Conservation (phyloP, 2,888 invertebrate genomes). For the Cosmorhoe ocellata region DNA sequence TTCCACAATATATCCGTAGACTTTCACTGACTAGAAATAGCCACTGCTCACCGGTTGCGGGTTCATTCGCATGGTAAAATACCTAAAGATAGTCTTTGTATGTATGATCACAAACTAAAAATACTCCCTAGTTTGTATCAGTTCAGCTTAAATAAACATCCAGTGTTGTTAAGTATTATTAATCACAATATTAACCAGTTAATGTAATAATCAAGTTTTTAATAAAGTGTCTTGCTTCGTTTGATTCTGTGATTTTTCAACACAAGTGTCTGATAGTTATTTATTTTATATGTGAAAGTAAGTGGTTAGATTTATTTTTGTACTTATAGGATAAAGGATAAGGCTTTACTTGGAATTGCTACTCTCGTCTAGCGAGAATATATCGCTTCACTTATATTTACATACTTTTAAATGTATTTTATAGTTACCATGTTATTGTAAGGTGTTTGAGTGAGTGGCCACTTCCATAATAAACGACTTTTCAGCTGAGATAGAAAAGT, state of each 20-base stretch:
- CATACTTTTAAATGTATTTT: too few relatives aligned
- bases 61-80: too few relatives aligned
- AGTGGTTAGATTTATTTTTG: constrained; percentile 43
- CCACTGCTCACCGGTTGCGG: too few relatives aligned
- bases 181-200: not conserved
- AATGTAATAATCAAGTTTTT: not conserved
- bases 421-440: too few relatives aligned
- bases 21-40: not conserved
- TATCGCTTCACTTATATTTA: not conserved
- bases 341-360: constrained; percentile 14
- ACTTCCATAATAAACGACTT: too few relatives aligned
- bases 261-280: constrained; percentile 32
- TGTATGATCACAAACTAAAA: too few relatives aligned
- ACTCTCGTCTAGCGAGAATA: not conserved
- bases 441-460: too few relatives aligned
- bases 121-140: too few relatives aligned
- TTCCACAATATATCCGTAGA: constrained; percentile 8
- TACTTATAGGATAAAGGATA: constrained; percentile 38
- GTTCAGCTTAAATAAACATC: too few relatives aligned
- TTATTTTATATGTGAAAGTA: constrained; percentile 31
- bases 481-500: too few relatives aligned
- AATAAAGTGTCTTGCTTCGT: constrained; percentile 23
- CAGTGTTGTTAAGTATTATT: too few relatives aligned
- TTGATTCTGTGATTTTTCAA: constrained; percentile 45
- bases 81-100: too few relatives aligned